Evolutionary conservation across 2,888 invertebrate genomes (phyloP), one percentile per base, ranked within the genome.

Genomic region (Lasiommata megera): DNA sequence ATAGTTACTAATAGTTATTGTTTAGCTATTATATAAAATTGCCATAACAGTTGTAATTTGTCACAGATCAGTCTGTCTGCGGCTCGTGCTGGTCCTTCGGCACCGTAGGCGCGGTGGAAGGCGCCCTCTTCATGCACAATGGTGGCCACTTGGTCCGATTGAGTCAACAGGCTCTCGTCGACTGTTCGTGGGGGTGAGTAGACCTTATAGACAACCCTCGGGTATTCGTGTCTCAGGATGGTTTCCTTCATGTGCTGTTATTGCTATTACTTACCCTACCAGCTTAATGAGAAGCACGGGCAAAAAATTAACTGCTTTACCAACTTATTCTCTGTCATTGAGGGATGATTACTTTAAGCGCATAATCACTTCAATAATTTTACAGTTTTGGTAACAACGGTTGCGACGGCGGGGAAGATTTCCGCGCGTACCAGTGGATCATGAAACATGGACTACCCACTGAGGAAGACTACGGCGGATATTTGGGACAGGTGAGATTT

Each of bases 11-110:
- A n/a, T n/a, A n/a, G n/a, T n/a, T n/a, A n/a, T n/a, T n/a, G n/a
- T n/a, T n/a, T 5, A 2, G 23, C 3, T 23, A 5, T 5, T 23
- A 5, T 2, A 5, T 2, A 23, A 23, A 23, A 23, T 23, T 5
- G 23, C 5, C 5, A 23, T 3, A 23, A 23, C 5, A 5, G 3
- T 23, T 2, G 3, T 23, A 23, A 23, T 5, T 38, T 9, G 31
- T 37, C 14, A 0, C 75, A 95, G 98, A 99, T 92, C 99, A 99
- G 88, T 98, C 97, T 0, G 97, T 98, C 8, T 99, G 99, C 84
- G 99, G 99, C 0, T 98, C 98, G 0, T 99, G 98, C 72, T 98
- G 98, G 98, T 97, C 97, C 62, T 99, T 98, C 88, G 98, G 98
- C 18, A 97, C 98, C 0, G 95, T 96, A 58, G 98, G 98, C 7